phyloP scores from a whole-genome alignment of 2,888 invertebrate species.

The Heliconius ismenius region DNA sequence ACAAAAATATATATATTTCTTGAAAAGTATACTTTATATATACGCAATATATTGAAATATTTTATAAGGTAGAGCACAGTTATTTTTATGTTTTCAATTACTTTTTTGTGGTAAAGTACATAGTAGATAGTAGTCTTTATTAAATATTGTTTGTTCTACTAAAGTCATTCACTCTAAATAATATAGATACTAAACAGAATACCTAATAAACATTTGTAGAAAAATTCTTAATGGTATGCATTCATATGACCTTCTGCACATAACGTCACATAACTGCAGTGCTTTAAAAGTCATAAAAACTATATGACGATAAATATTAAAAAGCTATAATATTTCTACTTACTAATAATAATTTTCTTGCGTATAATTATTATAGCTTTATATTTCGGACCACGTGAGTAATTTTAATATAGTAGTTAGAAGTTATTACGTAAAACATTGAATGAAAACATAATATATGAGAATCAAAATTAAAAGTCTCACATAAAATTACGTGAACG shows the following conservation, averaged over 20 bases:
- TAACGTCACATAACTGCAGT: background rate
- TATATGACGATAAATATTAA: background rate
- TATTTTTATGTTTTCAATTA: background rate
- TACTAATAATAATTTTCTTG: background rate
- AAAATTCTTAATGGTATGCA: too few species aligned
- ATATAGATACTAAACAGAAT: background rate
- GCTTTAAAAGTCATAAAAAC: background rate
- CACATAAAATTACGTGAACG: slow-evolving; percentile 40
- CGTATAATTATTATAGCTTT: too few species aligned
- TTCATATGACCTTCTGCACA: too few species aligned
- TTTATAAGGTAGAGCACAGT: background rate
- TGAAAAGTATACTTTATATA: background rate
- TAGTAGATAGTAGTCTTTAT: background rate
- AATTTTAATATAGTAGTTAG: slow-evolving; percentile 42
- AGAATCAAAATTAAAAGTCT: slow-evolving; percentile 36
- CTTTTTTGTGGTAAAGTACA: background rate
- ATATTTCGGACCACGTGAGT: background rate
- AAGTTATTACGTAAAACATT: slow-evolving; percentile 36
- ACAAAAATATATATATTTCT: background rate
- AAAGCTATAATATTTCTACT: background rate
- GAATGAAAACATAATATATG: slow-evolving; percentile 26
- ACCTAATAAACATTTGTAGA: background rate
- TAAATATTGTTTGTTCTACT: too few species aligned
- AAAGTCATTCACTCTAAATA: too few species aligned
- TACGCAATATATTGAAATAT: background rate